phyloP scores from a whole-genome alignment of 2,113 vertebrate species.

The Passerina amoena region DNA sequence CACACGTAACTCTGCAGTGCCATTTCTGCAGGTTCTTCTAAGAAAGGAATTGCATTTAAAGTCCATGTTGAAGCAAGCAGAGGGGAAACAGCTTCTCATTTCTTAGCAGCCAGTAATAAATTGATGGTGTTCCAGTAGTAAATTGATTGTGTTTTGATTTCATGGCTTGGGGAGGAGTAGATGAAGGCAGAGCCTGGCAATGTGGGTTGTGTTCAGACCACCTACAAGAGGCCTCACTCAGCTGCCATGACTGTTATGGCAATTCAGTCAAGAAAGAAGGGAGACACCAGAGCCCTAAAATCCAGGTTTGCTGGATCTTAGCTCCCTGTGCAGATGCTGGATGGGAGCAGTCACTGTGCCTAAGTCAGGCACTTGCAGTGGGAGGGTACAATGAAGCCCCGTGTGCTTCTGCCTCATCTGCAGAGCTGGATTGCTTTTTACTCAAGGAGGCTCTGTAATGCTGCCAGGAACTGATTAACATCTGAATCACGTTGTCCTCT shows the following conservation, averaged over 20 bases:
- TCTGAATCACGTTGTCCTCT: conserved; percentile 1
- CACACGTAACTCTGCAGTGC: not conserved
- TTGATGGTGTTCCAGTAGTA: not conserved
- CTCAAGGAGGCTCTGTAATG: not conserved
- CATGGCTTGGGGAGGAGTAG: not conserved
- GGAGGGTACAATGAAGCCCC: not conserved
- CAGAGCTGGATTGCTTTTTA: not conserved
- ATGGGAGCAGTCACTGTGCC: not conserved
- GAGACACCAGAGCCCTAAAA: not conserved
- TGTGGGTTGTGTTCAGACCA: conserved; percentile 9
- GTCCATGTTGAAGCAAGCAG: not conserved
- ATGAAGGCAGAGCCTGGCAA: not conserved
- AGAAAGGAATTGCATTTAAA: not conserved
- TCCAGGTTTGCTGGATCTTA: not conserved
- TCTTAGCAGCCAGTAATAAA: conserved; percentile 7
- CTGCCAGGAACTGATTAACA: conserved; percentile 36
- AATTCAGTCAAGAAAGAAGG: not conserved
- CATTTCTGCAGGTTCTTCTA: not conserved
- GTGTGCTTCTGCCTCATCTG: not conserved
- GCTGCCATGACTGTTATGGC: not conserved
- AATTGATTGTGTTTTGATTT: conserved; percentile 35
- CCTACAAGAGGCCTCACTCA: not conserved
- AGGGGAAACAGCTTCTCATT: not conserved
- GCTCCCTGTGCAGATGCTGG: not conserved
- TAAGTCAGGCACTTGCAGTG: not conserved